phyloP scores from a whole-genome alignment of 2,888 invertebrate genomes.

The Agrotis clavis region DNA sequence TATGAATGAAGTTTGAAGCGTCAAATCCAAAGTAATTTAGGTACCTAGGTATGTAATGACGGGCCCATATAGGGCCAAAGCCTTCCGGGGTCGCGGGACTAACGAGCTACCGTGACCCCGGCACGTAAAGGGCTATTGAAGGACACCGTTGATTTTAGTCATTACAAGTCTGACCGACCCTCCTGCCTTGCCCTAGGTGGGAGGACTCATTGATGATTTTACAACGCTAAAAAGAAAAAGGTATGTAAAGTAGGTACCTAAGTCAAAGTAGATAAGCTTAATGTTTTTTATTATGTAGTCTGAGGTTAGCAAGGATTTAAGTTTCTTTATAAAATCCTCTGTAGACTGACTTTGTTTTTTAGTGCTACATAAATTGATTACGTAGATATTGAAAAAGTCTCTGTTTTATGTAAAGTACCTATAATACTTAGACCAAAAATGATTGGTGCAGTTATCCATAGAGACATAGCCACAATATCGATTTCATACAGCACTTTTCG shows the following conservation, averaged over 20 bases:
- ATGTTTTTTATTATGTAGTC: conserved; percentile 27
- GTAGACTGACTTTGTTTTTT: conserved; percentile 7
- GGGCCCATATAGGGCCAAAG: too few species aligned
- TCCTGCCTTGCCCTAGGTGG: too few species aligned
- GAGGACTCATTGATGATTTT: too few species aligned
- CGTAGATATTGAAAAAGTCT: not conserved
- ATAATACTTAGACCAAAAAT: not conserved
- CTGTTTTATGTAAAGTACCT: not conserved
- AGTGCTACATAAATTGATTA: not conserved
- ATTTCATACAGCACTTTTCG: not conserved
- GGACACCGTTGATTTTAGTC: too few species aligned
- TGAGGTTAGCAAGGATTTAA: conserved; percentile 5
- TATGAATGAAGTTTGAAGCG: conserved; percentile 9
- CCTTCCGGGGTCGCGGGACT: too few species aligned
- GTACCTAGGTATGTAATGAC: too few species aligned
- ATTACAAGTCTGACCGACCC: too few species aligned
- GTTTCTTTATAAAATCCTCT: conserved; percentile 9
- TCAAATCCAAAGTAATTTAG: conserved; percentile 33
- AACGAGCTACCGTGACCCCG: too few species aligned
- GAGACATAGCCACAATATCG: not conserved
- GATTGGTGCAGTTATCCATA: not conserved
- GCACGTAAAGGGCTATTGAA: too few species aligned
- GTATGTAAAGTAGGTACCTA: conserved; percentile 14
- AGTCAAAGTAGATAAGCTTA: not conserved
- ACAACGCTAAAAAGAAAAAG: not conserved